These are phyloP conservation scores for Toxotes lorentzi DNA, from an alignment of 2,797 vertebrate genomes.

Conservation along the genomic window DNA sequence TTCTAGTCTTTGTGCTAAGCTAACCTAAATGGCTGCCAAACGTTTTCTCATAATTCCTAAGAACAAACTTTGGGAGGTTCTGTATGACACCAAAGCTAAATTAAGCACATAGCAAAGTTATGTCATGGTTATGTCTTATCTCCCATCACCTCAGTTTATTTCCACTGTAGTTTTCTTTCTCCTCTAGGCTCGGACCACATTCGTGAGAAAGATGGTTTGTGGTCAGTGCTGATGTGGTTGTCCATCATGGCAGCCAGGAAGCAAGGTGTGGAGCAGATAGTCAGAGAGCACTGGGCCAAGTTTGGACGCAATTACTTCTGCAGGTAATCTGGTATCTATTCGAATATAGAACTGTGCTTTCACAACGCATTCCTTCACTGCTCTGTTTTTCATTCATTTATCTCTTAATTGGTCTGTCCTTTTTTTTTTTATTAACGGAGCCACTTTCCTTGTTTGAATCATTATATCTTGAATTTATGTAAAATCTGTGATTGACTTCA, in stretches of 20 bases:
- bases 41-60: not conserved
- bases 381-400: not conserved
- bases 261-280: slow-evolving; percentile 93
- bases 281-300: slow-evolving; percentile 96
- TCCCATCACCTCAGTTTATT: not conserved
- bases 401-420: not conserved
- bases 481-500: slow-evolving; percentile 1
- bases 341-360: not conserved
- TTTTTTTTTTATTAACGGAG: not conserved
- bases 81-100: not conserved
- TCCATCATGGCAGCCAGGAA: slow-evolving; percentile 94
- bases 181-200: slow-evolving; percentile 95
- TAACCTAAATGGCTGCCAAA: not conserved
- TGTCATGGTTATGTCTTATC: not conserved
- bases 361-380: not conserved
- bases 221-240: slow-evolving; percentile 97
- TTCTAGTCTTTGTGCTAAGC: not conserved
- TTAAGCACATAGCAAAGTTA: not conserved
- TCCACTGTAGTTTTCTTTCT: not conserved
- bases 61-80: not conserved
- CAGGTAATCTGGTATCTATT: slow-evolving; percentile 85
- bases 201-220: slow-evolving; percentile 97
- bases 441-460: not conserved
- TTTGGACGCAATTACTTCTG: slow-evolving; percentile 97
- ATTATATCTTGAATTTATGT: slow-evolving; percentile 16